Evolutionary conservation across 2,888 invertebrate genomes (phyloP).

Genomic region (Habrosyne pyritoides): DNA sequence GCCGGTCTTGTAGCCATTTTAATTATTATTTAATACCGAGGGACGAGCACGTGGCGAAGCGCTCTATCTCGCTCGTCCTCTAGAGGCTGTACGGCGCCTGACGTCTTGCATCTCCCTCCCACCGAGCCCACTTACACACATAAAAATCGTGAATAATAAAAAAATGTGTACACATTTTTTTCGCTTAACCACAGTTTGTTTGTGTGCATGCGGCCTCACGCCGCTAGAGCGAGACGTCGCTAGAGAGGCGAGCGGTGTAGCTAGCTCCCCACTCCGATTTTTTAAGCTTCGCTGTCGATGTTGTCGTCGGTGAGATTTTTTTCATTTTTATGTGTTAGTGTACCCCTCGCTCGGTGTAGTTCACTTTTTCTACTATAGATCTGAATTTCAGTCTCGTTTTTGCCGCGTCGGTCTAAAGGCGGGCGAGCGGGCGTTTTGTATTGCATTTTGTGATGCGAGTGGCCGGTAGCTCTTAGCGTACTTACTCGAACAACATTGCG

Average conservation of each 20-base stretch:
- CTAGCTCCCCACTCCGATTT: constrained; percentile 78
- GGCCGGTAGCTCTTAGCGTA: constrained; percentile 52
- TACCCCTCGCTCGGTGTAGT: constrained; percentile 83
- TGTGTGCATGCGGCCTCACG: constrained; percentile 80
- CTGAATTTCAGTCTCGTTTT: constrained; percentile 84
- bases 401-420: constrained; percentile 83
- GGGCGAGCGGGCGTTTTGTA: constrained; percentile 76
- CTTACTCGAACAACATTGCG: constrained; percentile 42
- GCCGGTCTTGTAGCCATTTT: constrained; percentile 82
- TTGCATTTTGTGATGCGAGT: constrained; percentile 74
- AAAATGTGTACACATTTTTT: constrained; percentile 84
- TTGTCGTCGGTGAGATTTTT: constrained; percentile 81
- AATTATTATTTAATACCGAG: constrained; percentile 84
- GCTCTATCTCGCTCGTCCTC: constrained; percentile 57
- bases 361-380: constrained; percentile 85
- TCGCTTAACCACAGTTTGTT: constrained; percentile 73
- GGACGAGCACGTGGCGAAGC: constrained; percentile 81
- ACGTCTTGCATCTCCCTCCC: constrained; percentile 58
- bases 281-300: constrained; percentile 78
- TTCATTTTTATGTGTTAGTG: constrained; percentile 83
- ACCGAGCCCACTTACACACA: constrained; percentile 82
- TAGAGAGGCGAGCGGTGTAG: constrained; percentile 49
- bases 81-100: constrained; percentile 39
- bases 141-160: constrained; percentile 84
- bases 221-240: constrained; percentile 63